Evolutionary conservation across 2,797 vertebrate genomes (phyloP).

Genomic region (Gymnothorax reevesii): DNA sequence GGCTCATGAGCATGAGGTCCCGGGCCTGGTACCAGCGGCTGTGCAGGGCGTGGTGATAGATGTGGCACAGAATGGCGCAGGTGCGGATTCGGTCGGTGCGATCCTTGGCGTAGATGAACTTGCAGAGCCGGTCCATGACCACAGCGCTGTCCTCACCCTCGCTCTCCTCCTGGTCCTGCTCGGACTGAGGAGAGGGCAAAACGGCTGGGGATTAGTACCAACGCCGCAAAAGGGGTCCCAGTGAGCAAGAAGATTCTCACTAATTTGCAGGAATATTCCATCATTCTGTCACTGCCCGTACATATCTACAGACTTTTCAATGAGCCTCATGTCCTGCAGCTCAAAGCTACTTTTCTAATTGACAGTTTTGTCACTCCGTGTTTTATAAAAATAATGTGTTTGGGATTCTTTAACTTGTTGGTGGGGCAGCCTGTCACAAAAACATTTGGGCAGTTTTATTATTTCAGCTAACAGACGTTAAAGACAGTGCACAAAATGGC

Average conservation of each 20-base stretch:
- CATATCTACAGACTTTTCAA: no score
- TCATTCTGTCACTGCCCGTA: not conserved
- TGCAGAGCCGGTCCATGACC: slow-evolving; percentile 88
- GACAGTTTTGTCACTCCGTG: no score
- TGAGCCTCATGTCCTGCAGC: no score
- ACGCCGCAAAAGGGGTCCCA: not conserved
- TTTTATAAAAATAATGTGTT: no score
- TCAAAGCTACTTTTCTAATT: no score
- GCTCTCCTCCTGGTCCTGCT: slow-evolving; percentile 87
- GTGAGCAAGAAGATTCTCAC: not conserved
- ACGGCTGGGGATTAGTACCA: not conserved
- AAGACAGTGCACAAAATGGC: no score
- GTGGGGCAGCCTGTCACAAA: no score
- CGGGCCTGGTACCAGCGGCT: slow-evolving; percentile 92
- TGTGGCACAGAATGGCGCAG: slow-evolving; percentile 91
- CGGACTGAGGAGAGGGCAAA: slow-evolving; percentile 66
- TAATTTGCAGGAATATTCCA: not conserved
- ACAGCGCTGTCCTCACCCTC: slow-evolving; percentile 85
- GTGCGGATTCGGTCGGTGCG: slow-evolving; percentile 90
- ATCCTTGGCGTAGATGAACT: slow-evolving; percentile 91
- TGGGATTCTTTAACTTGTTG: no score
- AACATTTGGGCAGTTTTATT: no score
- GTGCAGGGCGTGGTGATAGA: slow-evolving; percentile 91
- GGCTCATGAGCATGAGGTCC: slow-evolving; percentile 95
- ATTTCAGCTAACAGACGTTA: no score